A percentile compares a stretch with the other conserved stretches of the same genome.
Conservation (phyloP, 1,140 invertebrate genomes). For the Amyelois transitella region DNA sequence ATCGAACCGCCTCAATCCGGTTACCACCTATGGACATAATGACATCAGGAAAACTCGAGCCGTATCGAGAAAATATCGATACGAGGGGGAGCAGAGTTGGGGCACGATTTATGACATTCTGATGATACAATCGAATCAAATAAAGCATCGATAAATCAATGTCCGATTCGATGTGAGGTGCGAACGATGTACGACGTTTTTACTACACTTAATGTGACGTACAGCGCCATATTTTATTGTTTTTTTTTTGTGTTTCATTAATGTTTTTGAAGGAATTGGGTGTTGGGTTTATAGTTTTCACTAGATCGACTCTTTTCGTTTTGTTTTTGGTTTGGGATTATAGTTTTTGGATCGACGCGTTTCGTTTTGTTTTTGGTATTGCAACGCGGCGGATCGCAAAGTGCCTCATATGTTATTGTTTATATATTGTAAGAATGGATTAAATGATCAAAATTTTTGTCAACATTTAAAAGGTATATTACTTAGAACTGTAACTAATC, state of each 20-base stretch:
- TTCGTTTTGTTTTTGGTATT: neutral
- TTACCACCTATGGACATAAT: conserved; percentile 63
- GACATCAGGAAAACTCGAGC: conserved; percentile 51
- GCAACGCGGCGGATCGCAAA: too few relatives aligned
- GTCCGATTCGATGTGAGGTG: conserved; percentile 54
- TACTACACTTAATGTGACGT: conserved; percentile 8
- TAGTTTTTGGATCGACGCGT: neutral
- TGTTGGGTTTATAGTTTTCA: neutral
- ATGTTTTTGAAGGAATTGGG: conserved; percentile 1
- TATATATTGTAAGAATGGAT: neutral
- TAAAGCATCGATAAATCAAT: conserved; percentile 69
- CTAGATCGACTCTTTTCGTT: neutral
- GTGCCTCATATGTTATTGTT: too few relatives aligned
- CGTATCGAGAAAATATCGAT: conserved; percentile 42
- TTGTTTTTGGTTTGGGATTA: neutral
- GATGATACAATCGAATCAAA: conserved; percentile 74
- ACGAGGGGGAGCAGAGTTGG: conserved; percentile 24
- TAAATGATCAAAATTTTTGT: too few relatives aligned
- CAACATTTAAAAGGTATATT: too few relatives aligned
- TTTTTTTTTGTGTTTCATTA: neutral
- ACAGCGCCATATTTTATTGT: neutral
- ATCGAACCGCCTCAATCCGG: conserved; percentile 29
- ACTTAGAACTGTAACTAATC: too few relatives aligned
- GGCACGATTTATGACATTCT: conserved; percentile 65
- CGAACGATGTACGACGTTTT: conserved; percentile 25